These are phyloP conservation scores for Microctenopoma stevenorrisi DNA, from an alignment of 2,797 vertebrate species.

Conservation along the genomic window DNA sequence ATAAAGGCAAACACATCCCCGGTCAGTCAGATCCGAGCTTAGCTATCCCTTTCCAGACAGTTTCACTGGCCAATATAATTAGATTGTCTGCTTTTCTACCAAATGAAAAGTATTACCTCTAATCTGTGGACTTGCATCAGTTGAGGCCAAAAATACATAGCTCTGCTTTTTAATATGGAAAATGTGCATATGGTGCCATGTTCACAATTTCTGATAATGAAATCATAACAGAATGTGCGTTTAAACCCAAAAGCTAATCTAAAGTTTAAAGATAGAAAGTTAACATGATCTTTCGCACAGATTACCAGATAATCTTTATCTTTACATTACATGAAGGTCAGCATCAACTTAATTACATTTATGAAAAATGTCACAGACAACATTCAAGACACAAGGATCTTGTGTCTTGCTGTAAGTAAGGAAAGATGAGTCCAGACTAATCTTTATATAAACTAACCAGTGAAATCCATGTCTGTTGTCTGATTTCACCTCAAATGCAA, in stretches of 20 bases:
- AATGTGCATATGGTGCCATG: slow-evolving; percentile 55
- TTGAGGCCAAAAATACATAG: slow-evolving; percentile 48
- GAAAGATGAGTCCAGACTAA: not conserved
- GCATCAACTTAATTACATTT: no score
- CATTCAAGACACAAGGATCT: not conserved
- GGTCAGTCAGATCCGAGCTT: slow-evolving; percentile 19
- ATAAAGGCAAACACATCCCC: slow-evolving; percentile 33
- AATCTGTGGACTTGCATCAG: slow-evolving; percentile 52
- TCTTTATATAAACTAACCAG: not conserved
- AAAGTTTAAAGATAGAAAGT: slow-evolving; percentile 23
- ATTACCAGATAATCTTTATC: not conserved
- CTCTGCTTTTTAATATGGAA: slow-evolving; percentile 65
- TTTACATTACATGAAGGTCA: not conserved
- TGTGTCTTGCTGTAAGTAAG: not conserved
- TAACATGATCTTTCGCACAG: slow-evolving; percentile 1
- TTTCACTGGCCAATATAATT: slow-evolving; percentile 46
- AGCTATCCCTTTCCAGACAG: slow-evolving; percentile 29
- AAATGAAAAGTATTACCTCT: slow-evolving; percentile 71
- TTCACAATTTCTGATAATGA: slow-evolving; percentile 59
- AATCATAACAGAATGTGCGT: slow-evolving; percentile 59
- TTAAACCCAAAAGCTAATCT: slow-evolving; percentile 37
- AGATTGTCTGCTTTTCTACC: slow-evolving; percentile 51
- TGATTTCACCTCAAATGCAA: not conserved
- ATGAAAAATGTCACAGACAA: not conserved
- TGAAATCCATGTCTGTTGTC: not conserved